phyloP scores from a whole-genome alignment of 2,888 invertebrate genomes.

The Sesia bembeciformis region DNA sequence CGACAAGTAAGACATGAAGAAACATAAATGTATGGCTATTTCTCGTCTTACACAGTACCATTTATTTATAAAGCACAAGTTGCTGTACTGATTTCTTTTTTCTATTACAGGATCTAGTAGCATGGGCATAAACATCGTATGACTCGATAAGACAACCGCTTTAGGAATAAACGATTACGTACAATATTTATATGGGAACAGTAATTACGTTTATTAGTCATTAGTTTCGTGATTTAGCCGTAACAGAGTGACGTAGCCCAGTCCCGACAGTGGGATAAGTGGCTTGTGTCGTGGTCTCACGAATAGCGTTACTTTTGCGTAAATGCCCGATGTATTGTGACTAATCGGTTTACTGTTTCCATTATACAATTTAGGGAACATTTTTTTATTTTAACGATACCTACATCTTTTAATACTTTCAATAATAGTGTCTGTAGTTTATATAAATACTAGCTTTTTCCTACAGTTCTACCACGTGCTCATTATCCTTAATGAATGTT shows the following conservation, averaged over 20 bases:
- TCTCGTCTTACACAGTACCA: too few species aligned
- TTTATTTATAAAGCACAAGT: too few species aligned
- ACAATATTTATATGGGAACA: slow-evolving; percentile 8
- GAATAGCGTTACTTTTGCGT: slow-evolving; percentile 43
- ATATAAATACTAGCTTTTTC: too few species aligned
- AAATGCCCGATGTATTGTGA: slow-evolving; percentile 47
- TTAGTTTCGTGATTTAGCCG: slow-evolving; percentile 43
- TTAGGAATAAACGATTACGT: slow-evolving; percentile 3
- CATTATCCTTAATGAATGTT: too few species aligned
- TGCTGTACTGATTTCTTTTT: background rate
- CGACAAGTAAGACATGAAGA: background rate
- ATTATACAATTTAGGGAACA: slow-evolving; percentile 9
- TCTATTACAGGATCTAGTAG: background rate
- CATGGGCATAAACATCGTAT: background rate
- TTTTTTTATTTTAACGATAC: too few species aligned
- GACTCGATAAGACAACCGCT: background rate
- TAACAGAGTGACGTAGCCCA: slow-evolving; percentile 33
- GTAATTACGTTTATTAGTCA: slow-evolving; percentile 29
- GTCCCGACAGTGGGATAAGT: slow-evolving; percentile 39
- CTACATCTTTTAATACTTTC: too few species aligned
- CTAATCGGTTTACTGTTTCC: slow-evolving; percentile 47
- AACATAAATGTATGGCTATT: too few species aligned
- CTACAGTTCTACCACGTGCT: too few species aligned
- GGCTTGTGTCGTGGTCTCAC: slow-evolving; percentile 49
- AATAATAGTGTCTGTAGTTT: too few species aligned